A percentile compares a stretch with the other conserved stretches of the same genome.
phyloP scores from a whole-genome alignment of 2,113 vertebrate species.

The Microtus oregoni region DNA sequence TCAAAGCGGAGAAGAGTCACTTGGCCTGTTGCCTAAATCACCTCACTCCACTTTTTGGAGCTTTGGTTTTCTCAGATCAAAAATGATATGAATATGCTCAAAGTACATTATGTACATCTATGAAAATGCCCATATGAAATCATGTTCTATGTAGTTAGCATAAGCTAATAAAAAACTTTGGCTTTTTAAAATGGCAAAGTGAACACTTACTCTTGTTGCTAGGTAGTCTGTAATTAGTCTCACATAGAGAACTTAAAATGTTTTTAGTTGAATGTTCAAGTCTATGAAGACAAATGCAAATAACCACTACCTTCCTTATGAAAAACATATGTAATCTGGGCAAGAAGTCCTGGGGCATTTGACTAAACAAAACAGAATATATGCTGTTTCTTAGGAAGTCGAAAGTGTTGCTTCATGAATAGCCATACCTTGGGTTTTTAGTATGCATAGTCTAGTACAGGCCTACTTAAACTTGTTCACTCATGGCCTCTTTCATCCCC shows the following conservation, averaged over 20 bases:
- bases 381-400: constrained; percentile 71
- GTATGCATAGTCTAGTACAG: constrained; percentile 15
- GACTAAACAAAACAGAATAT: constrained; percentile 76
- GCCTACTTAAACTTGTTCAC: not conserved
- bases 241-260: constrained; percentile 20
- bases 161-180: not conserved
- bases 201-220: not conserved
- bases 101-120: not conserved
- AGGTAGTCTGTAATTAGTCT: not conserved
- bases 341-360: constrained; percentile 59
- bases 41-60: constrained; percentile 32
- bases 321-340: constrained; percentile 82
- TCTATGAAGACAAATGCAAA: constrained; percentile 75
- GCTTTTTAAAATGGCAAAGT: not conserved
- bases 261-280: constrained; percentile 24
- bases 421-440: constrained; percentile 68
- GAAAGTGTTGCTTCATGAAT: constrained; percentile 70
- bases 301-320: constrained; percentile 65
- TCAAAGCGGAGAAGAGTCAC: not conserved
- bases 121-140: not conserved
- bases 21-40: not conserved
- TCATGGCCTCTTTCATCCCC: not conserved
- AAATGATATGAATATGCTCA: not conserved
- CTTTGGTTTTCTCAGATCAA: constrained; percentile 28
- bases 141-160: not conserved